These are phyloP conservation scores for Schizopygopsis pylzovi DNA, from an alignment of 2,797 vertebrate genomes.

Conservation along the genomic window DNA sequence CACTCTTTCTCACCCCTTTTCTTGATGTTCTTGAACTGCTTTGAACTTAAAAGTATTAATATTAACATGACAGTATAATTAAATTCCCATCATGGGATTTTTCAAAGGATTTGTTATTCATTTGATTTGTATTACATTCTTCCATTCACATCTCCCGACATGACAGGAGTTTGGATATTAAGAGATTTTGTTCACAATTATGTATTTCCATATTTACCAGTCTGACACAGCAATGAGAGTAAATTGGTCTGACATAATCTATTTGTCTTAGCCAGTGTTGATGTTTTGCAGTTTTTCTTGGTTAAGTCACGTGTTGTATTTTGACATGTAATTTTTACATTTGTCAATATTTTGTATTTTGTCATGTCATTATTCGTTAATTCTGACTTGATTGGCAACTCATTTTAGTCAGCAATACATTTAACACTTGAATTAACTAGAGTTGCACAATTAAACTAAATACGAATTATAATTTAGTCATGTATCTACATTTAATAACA, in stretches of 20 bases:
- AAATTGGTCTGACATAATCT: background rate
- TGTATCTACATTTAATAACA: background rate
- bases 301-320: background rate
- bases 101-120: constrained; percentile 1
- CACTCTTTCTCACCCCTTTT: background rate
- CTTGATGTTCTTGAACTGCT: background rate
- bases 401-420: background rate
- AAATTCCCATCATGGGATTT: background rate
- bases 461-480: background rate
- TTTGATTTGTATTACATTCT: background rate
- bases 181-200: background rate
- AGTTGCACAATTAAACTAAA: background rate
- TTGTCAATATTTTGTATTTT: constrained; percentile 1
- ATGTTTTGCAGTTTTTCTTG: background rate
- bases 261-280: background rate
- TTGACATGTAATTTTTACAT: background rate
- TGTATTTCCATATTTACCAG: background rate
- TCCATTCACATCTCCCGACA: background rate
- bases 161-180: background rate
- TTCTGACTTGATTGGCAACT: background rate
- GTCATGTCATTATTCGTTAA: background rate
- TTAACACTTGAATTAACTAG: background rate
- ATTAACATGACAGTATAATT: constrained; percentile 8
- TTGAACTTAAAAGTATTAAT: constrained; percentile 3
- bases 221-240: background rate